A percentile compares a stretch with the other conserved stretches of the same genome.
Conservation (phyloP, 2,888 invertebrate genomes). For the Epiblema foenella region DNA sequence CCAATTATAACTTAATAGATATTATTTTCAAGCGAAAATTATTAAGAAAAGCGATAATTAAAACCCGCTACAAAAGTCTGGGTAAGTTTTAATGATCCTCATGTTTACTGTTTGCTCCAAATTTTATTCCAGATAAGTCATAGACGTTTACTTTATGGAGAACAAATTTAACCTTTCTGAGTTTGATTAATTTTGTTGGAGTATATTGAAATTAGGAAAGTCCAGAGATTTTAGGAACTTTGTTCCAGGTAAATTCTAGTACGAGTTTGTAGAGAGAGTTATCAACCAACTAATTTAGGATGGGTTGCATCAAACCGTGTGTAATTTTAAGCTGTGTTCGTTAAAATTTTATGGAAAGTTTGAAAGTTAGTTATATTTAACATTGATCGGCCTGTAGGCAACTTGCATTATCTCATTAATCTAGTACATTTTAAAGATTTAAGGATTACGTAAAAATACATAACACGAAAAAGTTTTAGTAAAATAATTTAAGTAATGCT, state of each 20-base stretch:
- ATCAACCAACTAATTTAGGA: no score
- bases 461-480: no score
- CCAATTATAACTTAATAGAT: constrained; percentile 31
- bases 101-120: constrained; percentile 41
- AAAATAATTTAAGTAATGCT: no score
- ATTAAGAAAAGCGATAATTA: constrained; percentile 47
- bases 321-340: no score
- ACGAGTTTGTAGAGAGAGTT: not conserved
- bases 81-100: constrained; percentile 50
- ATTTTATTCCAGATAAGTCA: constrained; percentile 35
- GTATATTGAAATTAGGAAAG: constrained; percentile 17
- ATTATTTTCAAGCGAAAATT: constrained; percentile 42
- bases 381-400: no score
- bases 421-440: no score
- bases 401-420: no score
- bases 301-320: no score
- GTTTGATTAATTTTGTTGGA: constrained; percentile 27
- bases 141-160: constrained; percentile 42
- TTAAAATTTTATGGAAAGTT: no score
- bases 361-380: no score
- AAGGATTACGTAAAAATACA: no score
- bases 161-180: constrained; percentile 29
- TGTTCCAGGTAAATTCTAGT: not conserved
- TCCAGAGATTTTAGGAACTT: not conserved
- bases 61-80: constrained; percentile 28